Percentiles rank a stretch among this genome's conserved stretches.
These are phyloP conservation scores for Oxyura jamaicensis DNA, from an alignment of 2,113 vertebrate species.

Conservation along the genomic window DNA sequence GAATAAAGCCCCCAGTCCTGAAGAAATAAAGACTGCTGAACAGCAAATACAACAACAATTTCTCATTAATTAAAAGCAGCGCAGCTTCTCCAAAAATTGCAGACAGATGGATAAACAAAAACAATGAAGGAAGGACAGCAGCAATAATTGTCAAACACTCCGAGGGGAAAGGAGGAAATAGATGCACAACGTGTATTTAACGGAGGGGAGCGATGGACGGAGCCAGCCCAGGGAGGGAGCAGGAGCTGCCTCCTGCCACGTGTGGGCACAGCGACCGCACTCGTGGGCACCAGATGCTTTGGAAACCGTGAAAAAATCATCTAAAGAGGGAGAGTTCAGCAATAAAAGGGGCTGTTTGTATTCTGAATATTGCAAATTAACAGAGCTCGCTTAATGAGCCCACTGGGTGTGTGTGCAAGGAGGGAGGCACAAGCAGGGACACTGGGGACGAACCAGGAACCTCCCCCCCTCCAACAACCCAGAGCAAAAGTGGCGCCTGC, in stretches of 20 bases:
- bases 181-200: background rate
- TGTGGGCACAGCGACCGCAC: background rate
- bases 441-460: background rate
- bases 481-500: accelerated
- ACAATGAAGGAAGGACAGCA: background rate
- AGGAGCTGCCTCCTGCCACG: background rate
- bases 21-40: background rate
- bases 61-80: background rate
- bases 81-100: background rate
- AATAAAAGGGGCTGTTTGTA: background rate
- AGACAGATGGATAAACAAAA: slow-evolving; percentile 44
- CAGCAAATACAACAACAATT: background rate
- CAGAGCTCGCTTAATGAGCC: background rate
- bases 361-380: background rate
- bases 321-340: background rate
- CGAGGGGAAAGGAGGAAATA: background rate
- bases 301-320: background rate
- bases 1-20: background rate
- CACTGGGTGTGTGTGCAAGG: background rate
- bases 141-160: background rate
- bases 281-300: accelerated
- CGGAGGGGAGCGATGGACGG: background rate
- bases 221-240: background rate
- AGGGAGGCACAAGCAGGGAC: background rate
- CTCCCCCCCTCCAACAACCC: background rate